A percentile compares a stretch with the other conserved stretches of the same genome.
Evolutionary conservation across 2,797 vertebrate species (phyloP).

Genomic region (Argyrosomus regius): DNA sequence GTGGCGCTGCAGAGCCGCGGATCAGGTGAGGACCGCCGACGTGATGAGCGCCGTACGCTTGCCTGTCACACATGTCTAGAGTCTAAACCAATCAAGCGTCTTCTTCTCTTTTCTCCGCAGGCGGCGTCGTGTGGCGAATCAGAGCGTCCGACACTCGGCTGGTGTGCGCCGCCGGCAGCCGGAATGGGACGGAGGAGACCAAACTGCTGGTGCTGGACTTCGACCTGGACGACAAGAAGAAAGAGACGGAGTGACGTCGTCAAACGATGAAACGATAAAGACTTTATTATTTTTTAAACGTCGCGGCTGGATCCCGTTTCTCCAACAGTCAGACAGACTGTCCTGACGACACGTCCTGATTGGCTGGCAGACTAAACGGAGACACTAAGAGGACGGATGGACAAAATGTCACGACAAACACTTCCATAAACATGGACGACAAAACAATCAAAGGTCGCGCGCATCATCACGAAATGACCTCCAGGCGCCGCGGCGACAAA

Average conservation of each 20-base stretch:
- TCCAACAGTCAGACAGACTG: slow-evolving; percentile 13
- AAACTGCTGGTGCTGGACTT: slow-evolving; percentile 98
- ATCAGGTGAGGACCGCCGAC: slow-evolving; percentile 56
- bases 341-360: slow-evolving; percentile 22
- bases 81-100: background rate
- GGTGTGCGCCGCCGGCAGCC: slow-evolving; percentile 94
- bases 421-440: background rate
- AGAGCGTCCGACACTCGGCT: slow-evolving; percentile 95
- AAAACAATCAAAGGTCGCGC: background rate
- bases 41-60: too few relatives aligned
- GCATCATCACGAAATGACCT: background rate
- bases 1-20: slow-evolving; percentile 95
- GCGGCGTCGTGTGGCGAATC: slow-evolving; percentile 96
- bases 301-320: slow-evolving; percentile 18
- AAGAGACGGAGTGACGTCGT: slow-evolving; percentile 37
- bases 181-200: slow-evolving; percentile 96
- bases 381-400: background rate
- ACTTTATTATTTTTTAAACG: background rate
- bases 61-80: background rate
- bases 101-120: slow-evolving; percentile 61
- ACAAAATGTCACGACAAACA: too few relatives aligned
- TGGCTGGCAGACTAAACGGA: slow-evolving; percentile 1
- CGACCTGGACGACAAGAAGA: slow-evolving; percentile 87
- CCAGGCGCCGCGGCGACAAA: background rate
- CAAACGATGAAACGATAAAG: fast-evolving